These are phyloP conservation scores for Neoarius graeffei DNA, from an alignment of 2,113 vertebrate species.

Conservation along the genomic window DNA sequence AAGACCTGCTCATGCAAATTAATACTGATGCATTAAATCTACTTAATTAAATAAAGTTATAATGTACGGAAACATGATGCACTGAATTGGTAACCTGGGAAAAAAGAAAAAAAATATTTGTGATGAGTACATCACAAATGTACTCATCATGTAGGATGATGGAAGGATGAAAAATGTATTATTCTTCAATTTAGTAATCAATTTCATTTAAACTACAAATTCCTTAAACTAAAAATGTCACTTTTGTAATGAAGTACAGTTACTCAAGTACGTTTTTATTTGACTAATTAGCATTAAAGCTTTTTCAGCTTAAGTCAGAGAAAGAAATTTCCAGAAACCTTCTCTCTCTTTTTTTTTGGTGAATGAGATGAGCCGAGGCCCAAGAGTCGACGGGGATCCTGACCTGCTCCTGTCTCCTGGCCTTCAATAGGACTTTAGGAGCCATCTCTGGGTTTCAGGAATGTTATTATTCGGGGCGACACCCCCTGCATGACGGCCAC, in stretches of 20 bases:
- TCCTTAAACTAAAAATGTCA: not conserved
- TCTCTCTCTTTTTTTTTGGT: slow-evolving; percentile 5
- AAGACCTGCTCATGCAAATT: not conserved
- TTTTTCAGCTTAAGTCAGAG: not conserved
- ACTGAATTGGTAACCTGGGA: not conserved
- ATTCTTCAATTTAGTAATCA: not conserved
- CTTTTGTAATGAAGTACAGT: not conserved
- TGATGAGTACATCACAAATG: not conserved
- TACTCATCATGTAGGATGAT: no score
- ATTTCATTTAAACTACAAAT: not conserved
- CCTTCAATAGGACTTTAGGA: slow-evolving; percentile 67
- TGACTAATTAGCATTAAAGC: not conserved
- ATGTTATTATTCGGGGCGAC: slow-evolving; percentile 75
- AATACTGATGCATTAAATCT: not conserved
- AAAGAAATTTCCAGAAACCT: not conserved
- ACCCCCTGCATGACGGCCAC: slow-evolving; percentile 56
- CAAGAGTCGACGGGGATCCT: slow-evolving; percentile 43
- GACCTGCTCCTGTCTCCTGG: slow-evolving; percentile 56
- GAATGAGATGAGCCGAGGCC: slow-evolving; percentile 36
- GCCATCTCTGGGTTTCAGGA: slow-evolving; percentile 76
- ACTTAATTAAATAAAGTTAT: not conserved
- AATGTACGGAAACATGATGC: not conserved
- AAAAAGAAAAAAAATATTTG: not conserved
- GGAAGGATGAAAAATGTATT: not conserved
- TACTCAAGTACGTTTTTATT: not conserved